Base-by-base conservation (phyloP, 2,888 invertebrate species). In the Cancer borealis region DNA sequence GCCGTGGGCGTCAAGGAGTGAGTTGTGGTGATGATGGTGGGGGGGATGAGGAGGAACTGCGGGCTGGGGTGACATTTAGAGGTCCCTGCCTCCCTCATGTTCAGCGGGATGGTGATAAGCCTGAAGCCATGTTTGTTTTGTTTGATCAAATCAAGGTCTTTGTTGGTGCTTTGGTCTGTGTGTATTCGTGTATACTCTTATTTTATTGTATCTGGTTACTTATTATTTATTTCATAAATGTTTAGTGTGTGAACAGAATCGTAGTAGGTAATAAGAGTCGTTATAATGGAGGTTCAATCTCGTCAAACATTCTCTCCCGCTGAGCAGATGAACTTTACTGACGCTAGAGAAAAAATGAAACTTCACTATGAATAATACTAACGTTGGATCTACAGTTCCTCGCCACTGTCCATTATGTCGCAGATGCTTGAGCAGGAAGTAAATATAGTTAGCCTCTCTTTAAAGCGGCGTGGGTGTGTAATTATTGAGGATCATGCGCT, bases 31-130 rank as follows among this genome's bases (percentile, higher is more conserved):
- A n/a, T 54, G 54, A 14, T 54, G 2, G 4, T 0, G 39, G n/a
- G 17, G 21, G 88, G 30, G 88, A 17, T 3, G 12, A 12, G 30
- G 88, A 88, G 88, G 30, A 30, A 17, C 26, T 26, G 0, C 21
- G 90, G 45, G 49, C 49, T 21, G 45, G 90, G 49, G 49, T 54
- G 90, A 66, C n/a, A n/a, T 66, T 66, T 66, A 66, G n/a, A 66
- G 21, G n/a, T n/a, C n/a, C n/a, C n/a, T 66, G 17, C 4, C 66
- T n/a, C n/a, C 39, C 17, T 6, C 47, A 45, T n/a, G 45, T n/a
- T 3, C n/a, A 88, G 46, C n/a, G n/a, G 66, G 66, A 66, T 66
- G 66, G n/a, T n/a, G n/a, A 66, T n/a, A 66, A n/a, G 66, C 5
- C 66, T 21, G 6, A 17, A 17, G 66, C 21, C 66, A 8, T 66